phyloP scores from a whole-genome alignment of 1,140 invertebrate species.

The Drosophila lowei region DNA sequence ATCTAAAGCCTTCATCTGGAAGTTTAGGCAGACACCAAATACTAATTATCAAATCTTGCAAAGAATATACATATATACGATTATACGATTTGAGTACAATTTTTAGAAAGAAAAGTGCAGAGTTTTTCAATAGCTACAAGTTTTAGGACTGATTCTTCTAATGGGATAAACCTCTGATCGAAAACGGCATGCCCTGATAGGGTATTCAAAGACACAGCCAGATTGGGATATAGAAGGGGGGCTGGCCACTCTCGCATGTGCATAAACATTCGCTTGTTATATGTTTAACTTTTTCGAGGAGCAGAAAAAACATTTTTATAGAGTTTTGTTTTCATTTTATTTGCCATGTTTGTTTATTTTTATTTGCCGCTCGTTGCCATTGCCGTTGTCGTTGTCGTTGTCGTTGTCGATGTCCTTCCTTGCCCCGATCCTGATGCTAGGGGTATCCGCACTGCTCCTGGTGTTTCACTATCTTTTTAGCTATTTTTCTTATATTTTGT shows the following conservation, averaged over 20 bases:
- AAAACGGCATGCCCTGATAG: too few relatives aligned
- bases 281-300: conserved; percentile 62
- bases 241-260: conserved; percentile 43
- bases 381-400: conserved; percentile 11
- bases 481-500: conserved; percentile 75
- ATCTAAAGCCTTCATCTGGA: too few relatives aligned
- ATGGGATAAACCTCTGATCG: too few relatives aligned
- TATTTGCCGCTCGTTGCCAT: conserved; percentile 67
- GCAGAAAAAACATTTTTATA: conserved; percentile 72
- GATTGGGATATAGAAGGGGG: conserved; percentile 12
- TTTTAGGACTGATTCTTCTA: too few relatives aligned
- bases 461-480: conserved; percentile 77
- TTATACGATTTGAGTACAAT: too few relatives aligned
- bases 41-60: too few relatives aligned
- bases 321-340: conserved; percentile 81
- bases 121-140: too few relatives aligned
- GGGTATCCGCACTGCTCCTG: conserved; percentile 1
- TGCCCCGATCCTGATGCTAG: conserved; percentile 15
- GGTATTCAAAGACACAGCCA: conserved; percentile 10
- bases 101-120: too few relatives aligned
- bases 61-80: too few relatives aligned
- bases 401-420: conserved; percentile 2
- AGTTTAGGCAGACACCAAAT: too few relatives aligned
- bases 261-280: conserved; percentile 61
- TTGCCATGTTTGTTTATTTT: conserved; percentile 81